Evolutionary conservation across 2,888 invertebrate genomes (phyloP), one percentile per base, ranked within the genome.

Genomic region (Myopa tessellatipennis): DNA sequence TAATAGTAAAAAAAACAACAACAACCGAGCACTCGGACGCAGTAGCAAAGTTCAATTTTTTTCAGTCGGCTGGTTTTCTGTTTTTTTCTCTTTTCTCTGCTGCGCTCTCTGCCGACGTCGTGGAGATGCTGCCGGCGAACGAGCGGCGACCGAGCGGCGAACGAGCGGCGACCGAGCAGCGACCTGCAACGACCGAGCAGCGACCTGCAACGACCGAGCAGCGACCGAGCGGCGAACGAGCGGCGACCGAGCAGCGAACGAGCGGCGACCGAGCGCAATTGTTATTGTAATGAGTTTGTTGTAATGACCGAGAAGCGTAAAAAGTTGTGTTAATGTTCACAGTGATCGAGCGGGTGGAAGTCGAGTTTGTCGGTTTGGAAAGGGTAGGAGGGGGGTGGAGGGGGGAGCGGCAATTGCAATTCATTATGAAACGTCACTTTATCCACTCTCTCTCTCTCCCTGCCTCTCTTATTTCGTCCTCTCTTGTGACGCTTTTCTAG

Each of bases 251-350:
- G 16, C 26, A 16, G 63, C 34, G 40, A 34, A 74, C 77, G 71
- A 71, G 74, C 75, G 79, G 71, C 74, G 79, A 77, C 79, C 74
- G 74, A 77, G 77, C 60, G 70, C 74, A 79, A 77, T 76, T 79
- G 79, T 77, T 74, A 79, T 79, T 79, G 77, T 77, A 74, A 79
- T 76, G 73, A 76, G 73, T 72, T 72, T 63, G 61, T 52, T 73
- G 73, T 61, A 45, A 73, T 73, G 73, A 70, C 55, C n/a, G 36
- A 34, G 70, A 52, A 55, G 55, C 52, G 50, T 26, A 26, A 26
- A 26, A 45, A 45, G 45, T 45, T 45, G 45, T 8, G 45, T 45
- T 45, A 45, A 45, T 10, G 45, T 45, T 10, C 45, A 10, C 45
- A 10, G 10, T 45, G 7, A 45, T 10, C 10, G 45, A 45, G 45